phyloP scores from a whole-genome alignment of 2,113 vertebrate genomes.

The Hirundichthys speculiger region DNA sequence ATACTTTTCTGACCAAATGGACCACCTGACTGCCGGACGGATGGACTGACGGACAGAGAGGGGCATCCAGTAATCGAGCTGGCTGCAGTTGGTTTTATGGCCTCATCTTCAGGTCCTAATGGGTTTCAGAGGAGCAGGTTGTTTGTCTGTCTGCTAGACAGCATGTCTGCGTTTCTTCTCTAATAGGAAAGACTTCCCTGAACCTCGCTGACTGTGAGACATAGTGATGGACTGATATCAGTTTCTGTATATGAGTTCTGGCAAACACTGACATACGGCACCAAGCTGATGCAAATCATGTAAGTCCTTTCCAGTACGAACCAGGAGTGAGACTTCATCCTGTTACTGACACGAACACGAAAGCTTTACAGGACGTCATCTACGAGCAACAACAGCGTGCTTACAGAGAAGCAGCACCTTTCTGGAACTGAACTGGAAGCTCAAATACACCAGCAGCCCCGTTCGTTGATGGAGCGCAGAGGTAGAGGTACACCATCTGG shows the following conservation, averaged over 20 bases:
- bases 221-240: constrained; percentile 42
- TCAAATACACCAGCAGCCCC: no score
- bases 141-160: constrained; percentile 51
- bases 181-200: constrained; percentile 69
- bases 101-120: constrained; percentile 71
- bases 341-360: background rate
- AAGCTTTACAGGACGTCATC: no score
- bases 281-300: constrained; percentile 19
- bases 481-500: no score
- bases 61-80: constrained; percentile 49
- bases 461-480: no score
- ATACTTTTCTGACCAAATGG: constrained; percentile 42
- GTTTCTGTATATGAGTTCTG: constrained; percentile 54
- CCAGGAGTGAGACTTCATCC: constrained; percentile 7
- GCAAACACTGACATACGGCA: constrained; percentile 37
- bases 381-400: no score
- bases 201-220: constrained; percentile 50
- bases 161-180: constrained; percentile 64
- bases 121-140: constrained; percentile 62
- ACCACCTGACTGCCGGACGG: constrained; percentile 27
- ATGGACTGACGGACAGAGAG: constrained; percentile 31
- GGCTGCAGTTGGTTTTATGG: constrained; percentile 59
- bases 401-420: no score
- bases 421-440: no score
- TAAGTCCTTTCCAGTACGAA: constrained; percentile 17